Evolutionary conservation across 1,140 invertebrate species (phyloP).

Genomic region (Saccostrea glomerata): DNA sequence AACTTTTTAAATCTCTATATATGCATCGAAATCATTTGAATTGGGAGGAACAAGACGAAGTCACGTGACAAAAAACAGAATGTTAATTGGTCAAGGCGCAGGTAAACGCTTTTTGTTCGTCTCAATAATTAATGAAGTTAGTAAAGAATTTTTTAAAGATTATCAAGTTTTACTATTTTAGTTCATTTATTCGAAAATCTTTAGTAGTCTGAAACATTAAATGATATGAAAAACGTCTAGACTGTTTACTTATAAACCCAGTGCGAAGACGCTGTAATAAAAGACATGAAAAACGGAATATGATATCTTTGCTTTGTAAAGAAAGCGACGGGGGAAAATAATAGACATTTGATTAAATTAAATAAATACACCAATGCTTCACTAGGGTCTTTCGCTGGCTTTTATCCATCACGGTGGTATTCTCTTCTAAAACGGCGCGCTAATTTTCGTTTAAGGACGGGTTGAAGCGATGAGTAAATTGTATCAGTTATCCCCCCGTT

Average conservation of each 20-base stretch:
- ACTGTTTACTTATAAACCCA: constrained; percentile 41
- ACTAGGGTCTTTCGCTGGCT: constrained; percentile 3
- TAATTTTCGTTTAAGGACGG: constrained; percentile 39
- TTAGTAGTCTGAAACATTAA: constrained; percentile 1
- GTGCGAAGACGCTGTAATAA: constrained; percentile 1
- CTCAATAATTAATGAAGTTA: constrained; percentile 27
- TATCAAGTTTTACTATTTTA: background rate
- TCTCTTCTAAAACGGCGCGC: background rate
- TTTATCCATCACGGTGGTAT: constrained; percentile 1
- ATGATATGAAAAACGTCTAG: constrained; percentile 1
- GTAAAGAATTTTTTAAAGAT: background rate
- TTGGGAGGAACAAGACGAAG: constrained; percentile 22
- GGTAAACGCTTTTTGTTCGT: constrained; percentile 5
- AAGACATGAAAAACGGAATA: constrained; percentile 45
- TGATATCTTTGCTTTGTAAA: constrained; percentile 36
- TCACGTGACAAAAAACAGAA: background rate
- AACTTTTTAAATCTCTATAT: constrained; percentile 43
- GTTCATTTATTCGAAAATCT: background rate
- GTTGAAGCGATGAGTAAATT: constrained; percentile 42
- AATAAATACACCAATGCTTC: constrained; percentile 55
- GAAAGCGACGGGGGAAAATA: constrained; percentile 43
- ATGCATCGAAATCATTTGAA: constrained; percentile 33
- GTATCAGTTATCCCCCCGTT: constrained; percentile 32
- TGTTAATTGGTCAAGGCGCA: constrained; percentile 10
- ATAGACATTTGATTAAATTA: constrained; percentile 61